phyloP scores from a whole-genome alignment of 2,797 vertebrate species.

The Peromyscus aztecus region DNA sequence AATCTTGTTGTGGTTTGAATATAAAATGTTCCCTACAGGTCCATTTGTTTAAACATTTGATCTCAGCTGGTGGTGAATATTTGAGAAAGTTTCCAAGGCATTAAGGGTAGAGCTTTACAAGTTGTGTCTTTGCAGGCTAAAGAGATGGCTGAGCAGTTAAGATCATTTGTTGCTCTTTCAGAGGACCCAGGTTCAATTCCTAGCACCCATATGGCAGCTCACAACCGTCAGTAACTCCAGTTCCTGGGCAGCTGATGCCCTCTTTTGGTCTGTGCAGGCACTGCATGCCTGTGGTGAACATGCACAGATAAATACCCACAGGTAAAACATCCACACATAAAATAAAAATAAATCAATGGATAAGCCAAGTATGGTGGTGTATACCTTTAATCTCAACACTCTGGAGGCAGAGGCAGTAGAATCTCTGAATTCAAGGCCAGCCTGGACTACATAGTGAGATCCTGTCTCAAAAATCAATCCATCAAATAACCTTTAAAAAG shows the following conservation, averaged over 20 bases:
- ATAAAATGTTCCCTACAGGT: background rate
- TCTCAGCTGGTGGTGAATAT: background rate
- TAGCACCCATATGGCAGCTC: too few relatives aligned
- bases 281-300: background rate
- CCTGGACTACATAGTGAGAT: background rate
- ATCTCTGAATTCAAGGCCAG: background rate
- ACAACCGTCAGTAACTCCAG: too few relatives aligned
- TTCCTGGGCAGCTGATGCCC: background rate
- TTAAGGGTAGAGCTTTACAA: background rate
- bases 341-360: too few relatives aligned
- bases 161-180: background rate
- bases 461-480: background rate
- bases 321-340: background rate
- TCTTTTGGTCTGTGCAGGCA: background rate
- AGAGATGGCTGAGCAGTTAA: background rate
- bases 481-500: background rate
- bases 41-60: background rate
- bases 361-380: background rate
- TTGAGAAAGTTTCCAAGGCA: background rate
- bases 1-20: background rate
- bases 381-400: background rate
- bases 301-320: background rate
- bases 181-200: background rate
- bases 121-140: background rate
- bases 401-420: background rate